A percentile compares a stretch with the other conserved stretches of the same genome.
Conservation (phyloP, 2,888 invertebrate genomes). For the Brachycybe producta region DNA sequence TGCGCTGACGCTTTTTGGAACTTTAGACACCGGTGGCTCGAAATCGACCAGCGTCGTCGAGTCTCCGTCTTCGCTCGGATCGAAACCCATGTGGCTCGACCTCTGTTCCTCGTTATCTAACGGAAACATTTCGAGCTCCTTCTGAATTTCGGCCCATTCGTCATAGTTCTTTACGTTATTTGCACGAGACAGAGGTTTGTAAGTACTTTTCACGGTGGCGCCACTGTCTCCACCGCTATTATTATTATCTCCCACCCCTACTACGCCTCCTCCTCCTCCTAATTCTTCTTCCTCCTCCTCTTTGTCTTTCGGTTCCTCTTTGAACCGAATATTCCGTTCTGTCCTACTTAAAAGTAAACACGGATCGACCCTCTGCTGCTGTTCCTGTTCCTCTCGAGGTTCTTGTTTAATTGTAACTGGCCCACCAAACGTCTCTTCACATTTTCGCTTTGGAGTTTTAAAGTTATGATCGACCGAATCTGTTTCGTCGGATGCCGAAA, state of each 20-base stretch:
- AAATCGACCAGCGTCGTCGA: conserved; percentile 21
- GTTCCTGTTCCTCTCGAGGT: no score
- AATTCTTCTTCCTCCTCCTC: not conserved
- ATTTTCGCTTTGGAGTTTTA: no score
- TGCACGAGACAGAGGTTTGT: not conserved
- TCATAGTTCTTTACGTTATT: conserved; percentile 37
- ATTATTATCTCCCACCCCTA: not conserved
- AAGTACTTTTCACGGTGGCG: not conserved
- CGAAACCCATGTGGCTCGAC: conserved; percentile 18
- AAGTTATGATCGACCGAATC: conserved; percentile 5
- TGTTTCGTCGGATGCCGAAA: not conserved
- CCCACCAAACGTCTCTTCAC: no score
- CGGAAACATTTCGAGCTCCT: conserved; percentile 44
- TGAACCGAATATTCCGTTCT: no score
- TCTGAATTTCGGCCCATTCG: conserved; percentile 54
- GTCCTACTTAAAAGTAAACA: no score
- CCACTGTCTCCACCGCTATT: not conserved
- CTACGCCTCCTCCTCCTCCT: no score
- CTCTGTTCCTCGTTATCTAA: conserved; percentile 23
- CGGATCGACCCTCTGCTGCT: no score
- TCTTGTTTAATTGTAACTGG: no score
- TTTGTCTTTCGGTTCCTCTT: not conserved
- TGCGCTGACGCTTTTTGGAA: not conserved
- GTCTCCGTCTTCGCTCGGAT: conserved; percentile 18
- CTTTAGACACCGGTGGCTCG: conserved; percentile 22